Conservation (phyloP, 2,888 invertebrate species). For the Abrostola tripartita region DNA sequence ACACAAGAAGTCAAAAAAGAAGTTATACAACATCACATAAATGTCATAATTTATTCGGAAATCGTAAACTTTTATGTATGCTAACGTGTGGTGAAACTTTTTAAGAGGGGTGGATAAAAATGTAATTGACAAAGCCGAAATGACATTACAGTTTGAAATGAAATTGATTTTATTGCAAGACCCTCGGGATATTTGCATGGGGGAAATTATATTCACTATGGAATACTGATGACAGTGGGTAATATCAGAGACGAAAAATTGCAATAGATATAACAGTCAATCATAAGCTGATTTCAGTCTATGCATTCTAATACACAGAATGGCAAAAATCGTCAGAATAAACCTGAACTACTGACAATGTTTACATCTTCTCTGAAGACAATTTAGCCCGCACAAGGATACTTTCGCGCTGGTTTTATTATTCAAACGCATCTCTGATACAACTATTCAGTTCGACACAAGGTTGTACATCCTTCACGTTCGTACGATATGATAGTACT, state of each 20-base stretch:
- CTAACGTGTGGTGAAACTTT: constrained; percentile 43
- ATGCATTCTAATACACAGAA: too few species aligned
- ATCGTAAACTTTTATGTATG: constrained; percentile 37
- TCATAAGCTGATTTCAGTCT: constrained; percentile 16
- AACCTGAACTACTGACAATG: too few species aligned
- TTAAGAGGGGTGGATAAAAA: constrained; percentile 39
- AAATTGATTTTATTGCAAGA: constrained; percentile 54
- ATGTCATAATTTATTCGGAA: constrained; percentile 32
- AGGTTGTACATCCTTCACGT: constrained; percentile 7
- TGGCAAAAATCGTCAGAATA: too few species aligned
- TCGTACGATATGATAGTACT: constrained; percentile 60
- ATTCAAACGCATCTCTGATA: not conserved
- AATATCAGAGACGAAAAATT: constrained; percentile 28
- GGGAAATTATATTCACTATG: constrained; percentile 42
- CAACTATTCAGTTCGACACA: not conserved
- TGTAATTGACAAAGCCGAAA: constrained; percentile 50
- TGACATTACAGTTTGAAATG: constrained; percentile 43
- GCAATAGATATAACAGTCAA: constrained; percentile 25
- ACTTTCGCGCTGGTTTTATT: too few species aligned
- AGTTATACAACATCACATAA: constrained; percentile 22
- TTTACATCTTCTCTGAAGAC: too few species aligned
- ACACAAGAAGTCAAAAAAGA: not conserved
- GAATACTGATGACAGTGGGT: constrained; percentile 46
- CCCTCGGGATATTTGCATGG: constrained; percentile 46
- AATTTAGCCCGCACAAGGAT: too few species aligned